These are phyloP conservation scores for Acipenser transmontanus DNA, from an alignment of 2,797 vertebrate species.

Conservation along the genomic window DNA sequence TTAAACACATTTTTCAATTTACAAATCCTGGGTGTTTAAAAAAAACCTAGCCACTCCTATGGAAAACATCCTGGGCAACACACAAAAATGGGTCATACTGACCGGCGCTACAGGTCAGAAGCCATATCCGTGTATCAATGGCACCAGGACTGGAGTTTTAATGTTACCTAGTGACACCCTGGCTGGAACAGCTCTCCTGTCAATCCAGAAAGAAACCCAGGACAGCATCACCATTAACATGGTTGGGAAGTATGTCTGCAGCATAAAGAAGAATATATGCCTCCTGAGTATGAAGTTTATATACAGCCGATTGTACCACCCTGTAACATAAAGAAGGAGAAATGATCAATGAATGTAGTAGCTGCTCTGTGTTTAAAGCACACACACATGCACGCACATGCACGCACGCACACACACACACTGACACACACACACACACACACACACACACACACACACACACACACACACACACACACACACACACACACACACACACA, in stretches of 20 bases:
- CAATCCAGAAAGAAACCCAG: slow-evolving; percentile 94
- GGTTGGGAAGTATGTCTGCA: slow-evolving; percentile 88
- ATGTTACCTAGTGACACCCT: slow-evolving; percentile 79
- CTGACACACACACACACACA: no score
- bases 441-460: no score
- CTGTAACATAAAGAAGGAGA: slow-evolving; percentile 40
- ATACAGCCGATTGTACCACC: slow-evolving; percentile 88
- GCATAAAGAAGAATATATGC: slow-evolving; percentile 90
- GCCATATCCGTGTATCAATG: no score
- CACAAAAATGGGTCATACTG: not conserved
- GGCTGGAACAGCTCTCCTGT: slow-evolving; percentile 80
- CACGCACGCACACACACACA: no score
- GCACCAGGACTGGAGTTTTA: not conserved
- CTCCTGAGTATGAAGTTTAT: slow-evolving; percentile 87
- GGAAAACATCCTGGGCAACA: not conserved
- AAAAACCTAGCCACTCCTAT: not conserved
- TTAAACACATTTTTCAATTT: not conserved
- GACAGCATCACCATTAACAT: slow-evolving; percentile 91
- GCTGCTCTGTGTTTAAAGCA: no score
- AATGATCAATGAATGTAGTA: not conserved
- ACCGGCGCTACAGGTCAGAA: not conserved
- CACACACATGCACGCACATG: no score
- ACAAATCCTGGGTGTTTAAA: not conserved
- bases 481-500: no score
- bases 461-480: no score